Evolutionary conservation across 2,888 invertebrate genomes (phyloP).

Genomic region (Nasonovia ribisnigri): DNA sequence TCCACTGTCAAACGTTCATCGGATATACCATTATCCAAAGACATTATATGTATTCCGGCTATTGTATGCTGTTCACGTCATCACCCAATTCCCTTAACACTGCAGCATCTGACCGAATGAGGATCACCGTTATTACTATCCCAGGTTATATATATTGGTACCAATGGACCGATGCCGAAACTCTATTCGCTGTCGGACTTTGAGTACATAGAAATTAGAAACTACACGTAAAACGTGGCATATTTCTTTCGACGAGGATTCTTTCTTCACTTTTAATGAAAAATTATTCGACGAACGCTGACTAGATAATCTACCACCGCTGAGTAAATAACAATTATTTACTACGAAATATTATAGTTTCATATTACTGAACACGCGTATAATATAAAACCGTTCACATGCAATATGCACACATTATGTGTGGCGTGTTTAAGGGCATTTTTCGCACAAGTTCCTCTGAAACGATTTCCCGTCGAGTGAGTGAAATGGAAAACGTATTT

Average conservation of each 20-base stretch:
- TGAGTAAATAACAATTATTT: slow-evolving; percentile 2
- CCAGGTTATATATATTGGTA: too few species aligned
- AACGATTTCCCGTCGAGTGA: not conserved
- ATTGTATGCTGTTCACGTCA: not conserved
- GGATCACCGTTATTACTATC: not conserved
- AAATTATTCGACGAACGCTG: not conserved
- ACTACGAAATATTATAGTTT: slow-evolving; percentile 4
- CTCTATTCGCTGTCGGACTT: not conserved
- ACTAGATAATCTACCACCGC: too few species aligned
- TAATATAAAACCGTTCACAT: not conserved
- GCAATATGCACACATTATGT: not conserved
- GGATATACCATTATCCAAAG: not conserved
- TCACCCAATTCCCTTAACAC: not conserved
- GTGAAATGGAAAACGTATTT: not conserved
- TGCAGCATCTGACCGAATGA: not conserved
- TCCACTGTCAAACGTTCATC: not conserved
- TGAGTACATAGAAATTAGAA: not conserved
- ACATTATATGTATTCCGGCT: not conserved
- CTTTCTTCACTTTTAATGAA: not conserved
- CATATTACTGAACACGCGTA: not conserved
- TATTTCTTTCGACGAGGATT: not conserved
- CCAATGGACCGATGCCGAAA: not conserved
- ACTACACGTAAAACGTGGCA: not conserved
- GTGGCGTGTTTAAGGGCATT: not conserved
- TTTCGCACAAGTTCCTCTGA: not conserved